Conservation (phyloP, 2,113 vertebrate genomes). For the Ceyx margarethae region DNA sequence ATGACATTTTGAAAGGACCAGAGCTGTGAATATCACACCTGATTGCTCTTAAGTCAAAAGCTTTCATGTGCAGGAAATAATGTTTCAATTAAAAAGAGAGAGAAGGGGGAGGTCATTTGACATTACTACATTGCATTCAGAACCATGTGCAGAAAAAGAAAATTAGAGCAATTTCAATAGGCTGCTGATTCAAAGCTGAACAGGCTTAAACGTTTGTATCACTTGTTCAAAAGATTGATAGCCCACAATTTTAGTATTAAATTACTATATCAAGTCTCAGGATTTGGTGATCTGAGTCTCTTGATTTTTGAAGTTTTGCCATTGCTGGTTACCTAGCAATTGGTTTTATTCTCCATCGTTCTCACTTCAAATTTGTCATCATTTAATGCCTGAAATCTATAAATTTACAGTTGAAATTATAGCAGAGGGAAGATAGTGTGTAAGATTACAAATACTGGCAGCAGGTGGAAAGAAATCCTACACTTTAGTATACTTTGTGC, state of each 20-base stretch:
- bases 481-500: neutral
- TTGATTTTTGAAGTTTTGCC: neutral
- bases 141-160: neutral
- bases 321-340: accelerated
- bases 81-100: constrained; percentile 14
- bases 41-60: constrained; percentile 33
- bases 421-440: neutral
- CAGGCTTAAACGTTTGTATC: neutral
- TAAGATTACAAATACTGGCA: neutral
- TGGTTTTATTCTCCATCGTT: neutral
- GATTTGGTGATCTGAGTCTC: neutral
- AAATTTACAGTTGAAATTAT: too few relatives aligned
- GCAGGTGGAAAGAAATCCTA: neutral
- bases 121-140: neutral
- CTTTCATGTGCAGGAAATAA: constrained; percentile 22
- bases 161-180: neutral
- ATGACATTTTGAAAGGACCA: neutral
- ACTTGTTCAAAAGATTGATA: neutral
- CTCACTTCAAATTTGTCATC: neutral
- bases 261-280: neutral
- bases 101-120: neutral
- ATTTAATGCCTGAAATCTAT: neutral
- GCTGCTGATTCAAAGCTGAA: neutral
- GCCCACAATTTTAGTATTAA: neutral
- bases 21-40: constrained; percentile 27